Base-by-base conservation (phyloP, 1,140 invertebrate species). In the Drosophila asahinai region DNA sequence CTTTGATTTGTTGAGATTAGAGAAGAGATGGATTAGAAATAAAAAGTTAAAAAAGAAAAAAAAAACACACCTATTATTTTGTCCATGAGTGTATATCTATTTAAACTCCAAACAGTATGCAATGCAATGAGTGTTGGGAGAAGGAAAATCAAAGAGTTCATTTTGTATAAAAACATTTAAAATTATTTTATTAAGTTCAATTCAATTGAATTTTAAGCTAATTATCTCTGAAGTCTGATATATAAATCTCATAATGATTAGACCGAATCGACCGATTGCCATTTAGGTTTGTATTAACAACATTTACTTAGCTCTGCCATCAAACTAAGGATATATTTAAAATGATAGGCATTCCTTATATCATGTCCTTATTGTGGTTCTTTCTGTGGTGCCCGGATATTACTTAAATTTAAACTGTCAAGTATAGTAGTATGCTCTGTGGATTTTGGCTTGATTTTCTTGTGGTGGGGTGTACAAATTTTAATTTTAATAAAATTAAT, bases 391-490 rank as follows among this genome's bases (percentile, higher is more conserved):
- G 27, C 48, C 66, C 27, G 65, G 17, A 22, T 17, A 38, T 27
- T n/a, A 17, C 63, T 54, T 45, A 55, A 43, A 72, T 60, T 61
- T 27, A 27, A 43, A 73, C 54, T 73, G 70, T 61, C 54, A 19
- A 49, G 14, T 38, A 33, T 33, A 1, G 11, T 36, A 36, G 52
- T 72, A 72, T 49, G 36, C 19, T 42, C 61, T 67, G 58, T 67
- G 27, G n/a, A 9, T 49, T 49, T 38, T 38, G 15, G 33, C 38
- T 64, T 30, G 48, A 22, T 30, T 25, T 43, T 73, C 47, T 19
- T 36, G 27, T 49, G 11, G 25, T 14, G 8, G n/a, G 64, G 30
- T 57, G 33, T 70, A 57, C 30, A 9, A 55, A 62, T 62, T n/a
- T 25, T 2, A 57, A 17, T 27, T n/a, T 8, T 57, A 68, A 64